Percentiles rank a stretch among this genome's conserved stretches.
Evolutionary conservation across 2,888 invertebrate genomes (phyloP).

Genomic region (Hemistola chrysoprasaria): DNA sequence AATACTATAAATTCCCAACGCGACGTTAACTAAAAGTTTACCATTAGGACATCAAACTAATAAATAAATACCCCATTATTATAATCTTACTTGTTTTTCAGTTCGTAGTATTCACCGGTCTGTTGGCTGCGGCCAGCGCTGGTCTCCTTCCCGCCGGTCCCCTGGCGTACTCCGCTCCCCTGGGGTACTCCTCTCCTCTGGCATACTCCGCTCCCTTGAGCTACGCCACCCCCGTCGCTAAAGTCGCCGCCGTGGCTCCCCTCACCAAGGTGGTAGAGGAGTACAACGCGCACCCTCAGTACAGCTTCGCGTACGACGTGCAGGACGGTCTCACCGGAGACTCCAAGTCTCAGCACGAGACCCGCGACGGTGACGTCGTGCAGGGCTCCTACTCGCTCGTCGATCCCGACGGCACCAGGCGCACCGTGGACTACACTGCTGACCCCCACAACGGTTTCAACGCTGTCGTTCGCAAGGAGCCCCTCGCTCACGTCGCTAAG

Average conservation of each 20-base stretch:
- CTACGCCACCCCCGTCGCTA: conserved; percentile 43
- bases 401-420: conserved; percentile 73
- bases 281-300: conserved; percentile 52
- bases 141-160: conserved; percentile 40
- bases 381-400: conserved; percentile 73
- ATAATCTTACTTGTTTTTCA: conserved; percentile 10
- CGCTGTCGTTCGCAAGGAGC: conserved; percentile 70
- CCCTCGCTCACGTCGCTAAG: conserved; percentile 54
- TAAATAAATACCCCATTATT: no score
- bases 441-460: conserved; percentile 75
- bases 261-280: conserved; percentile 40
- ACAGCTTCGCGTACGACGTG: conserved; percentile 73
- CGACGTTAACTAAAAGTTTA: no score
- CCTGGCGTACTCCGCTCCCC: conserved; percentile 44
- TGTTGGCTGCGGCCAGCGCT: conserved; percentile 34
- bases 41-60: no score
- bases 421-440: conserved; percentile 75
- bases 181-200: conserved; percentile 37
- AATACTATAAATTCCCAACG: no score
- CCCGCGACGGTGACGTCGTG: conserved; percentile 70
- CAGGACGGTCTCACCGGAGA: conserved; percentile 64
- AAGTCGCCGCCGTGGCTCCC: conserved; percentile 35
- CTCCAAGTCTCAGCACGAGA: conserved; percentile 72
- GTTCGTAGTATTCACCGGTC: conserved; percentile 35
- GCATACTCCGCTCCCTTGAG: conserved; percentile 31